Percentiles rank a stretch among this genome's conserved stretches.
These are phyloP conservation scores for Andrena marginata DNA, from an alignment of 2,888 invertebrate species.

Conservation along the genomic window DNA sequence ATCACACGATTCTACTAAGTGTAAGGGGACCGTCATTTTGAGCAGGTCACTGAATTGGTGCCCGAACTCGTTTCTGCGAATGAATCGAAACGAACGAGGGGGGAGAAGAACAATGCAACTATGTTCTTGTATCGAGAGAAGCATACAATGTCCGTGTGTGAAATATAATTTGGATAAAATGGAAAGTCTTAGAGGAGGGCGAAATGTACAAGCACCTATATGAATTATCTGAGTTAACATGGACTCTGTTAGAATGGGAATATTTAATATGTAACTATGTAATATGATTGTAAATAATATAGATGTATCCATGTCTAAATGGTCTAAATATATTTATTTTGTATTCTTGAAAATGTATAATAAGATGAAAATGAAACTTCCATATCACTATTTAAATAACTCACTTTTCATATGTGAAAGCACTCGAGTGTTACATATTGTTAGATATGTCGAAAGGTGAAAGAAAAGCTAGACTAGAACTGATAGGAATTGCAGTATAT, in stretches of 20 bases:
- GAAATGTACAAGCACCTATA: neutral
- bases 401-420: neutral
- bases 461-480: too few relatives aligned
- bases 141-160: neutral
- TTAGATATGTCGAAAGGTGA: too few relatives aligned
- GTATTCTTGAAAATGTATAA: neutral
- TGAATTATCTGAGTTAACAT: neutral
- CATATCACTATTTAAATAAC: neutral
- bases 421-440: neutral
- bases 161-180: neutral
- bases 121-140: neutral
- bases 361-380: neutral
- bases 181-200: neutral
- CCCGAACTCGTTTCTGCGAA: neutral
- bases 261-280: neutral
- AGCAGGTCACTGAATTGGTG: neutral
- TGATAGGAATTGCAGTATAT: too few relatives aligned
- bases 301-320: conserved; percentile 10
- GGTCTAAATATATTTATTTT: conserved; percentile 29
- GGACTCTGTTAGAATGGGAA: neutral
- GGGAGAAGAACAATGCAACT: neutral
- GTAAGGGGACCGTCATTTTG: neutral
- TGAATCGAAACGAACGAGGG: neutral
- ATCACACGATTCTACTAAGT: conserved; percentile 47
- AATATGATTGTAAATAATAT: conserved; percentile 16